phyloP scores from a whole-genome alignment of 2,888 invertebrate genomes.

The Andrena dorsata region DNA sequence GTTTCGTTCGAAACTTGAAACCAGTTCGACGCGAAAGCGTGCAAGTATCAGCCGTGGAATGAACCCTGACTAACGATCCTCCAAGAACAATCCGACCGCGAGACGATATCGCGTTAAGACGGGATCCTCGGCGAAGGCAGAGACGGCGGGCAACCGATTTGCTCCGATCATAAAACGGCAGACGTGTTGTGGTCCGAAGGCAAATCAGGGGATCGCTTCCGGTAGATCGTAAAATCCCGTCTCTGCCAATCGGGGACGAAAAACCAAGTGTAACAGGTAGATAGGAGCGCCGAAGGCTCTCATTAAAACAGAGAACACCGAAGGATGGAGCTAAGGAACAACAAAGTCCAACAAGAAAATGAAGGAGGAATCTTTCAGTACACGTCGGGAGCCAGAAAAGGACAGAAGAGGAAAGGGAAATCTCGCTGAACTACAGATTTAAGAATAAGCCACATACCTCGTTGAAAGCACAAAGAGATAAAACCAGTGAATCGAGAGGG shows the following conservation, averaged over 20 bases:
- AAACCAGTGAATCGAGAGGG: too few relatives aligned
- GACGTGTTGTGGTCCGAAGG: conserved; percentile 27
- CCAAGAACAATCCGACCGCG: conserved; percentile 34
- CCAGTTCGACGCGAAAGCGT: conserved; percentile 56
- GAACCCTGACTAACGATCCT: conserved; percentile 50
- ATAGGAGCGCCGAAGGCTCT: too few relatives aligned
- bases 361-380: too few relatives aligned
- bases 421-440: too few relatives aligned
- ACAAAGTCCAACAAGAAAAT: too few relatives aligned
- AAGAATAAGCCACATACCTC: too few relatives aligned
- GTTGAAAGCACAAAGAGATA: too few relatives aligned
- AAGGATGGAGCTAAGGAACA: too few relatives aligned
- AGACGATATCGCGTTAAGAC: conserved; percentile 45
- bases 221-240: conserved; percentile 30
- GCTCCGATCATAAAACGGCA: conserved; percentile 30
- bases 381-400: too few relatives aligned
- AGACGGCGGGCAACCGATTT: conserved; percentile 24
- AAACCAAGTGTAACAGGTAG: neutral
- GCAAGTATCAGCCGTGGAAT: conserved; percentile 48
- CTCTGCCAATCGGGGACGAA: neutral
- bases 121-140: conserved; percentile 12
- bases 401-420: too few relatives aligned
- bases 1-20: conserved; percentile 54
- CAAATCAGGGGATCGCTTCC: conserved; percentile 46
- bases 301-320: too few relatives aligned